Evolutionary conservation across 37 sponge, comb jelly and placozoan species (phyloP), one percentile per base, ranked within the genome.

Genomic region (Amphimedon queenslandica): DNA sequence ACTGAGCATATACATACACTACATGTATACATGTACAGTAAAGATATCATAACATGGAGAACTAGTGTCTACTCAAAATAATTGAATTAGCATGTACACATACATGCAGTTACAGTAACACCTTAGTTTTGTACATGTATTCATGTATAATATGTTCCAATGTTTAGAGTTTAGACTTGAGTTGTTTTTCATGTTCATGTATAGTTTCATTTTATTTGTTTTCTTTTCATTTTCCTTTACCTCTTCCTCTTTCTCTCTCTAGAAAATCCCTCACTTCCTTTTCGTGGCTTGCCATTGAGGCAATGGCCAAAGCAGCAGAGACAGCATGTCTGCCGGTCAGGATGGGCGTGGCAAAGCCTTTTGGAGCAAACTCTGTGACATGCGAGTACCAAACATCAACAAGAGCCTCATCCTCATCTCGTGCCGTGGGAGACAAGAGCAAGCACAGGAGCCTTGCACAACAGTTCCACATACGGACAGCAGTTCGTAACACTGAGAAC

Each of bases 331-430:
- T 74, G 1, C 92, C 92, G 13, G 88, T 91, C 5, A 61, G 84
- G 1, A 57, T 75, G 6, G 88, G 92, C 11, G 34, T 86, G 8
- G 40, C 88, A 38, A 91, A 91, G 58, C 92, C 92, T 2, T 69
- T 85, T 29, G 79, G 82, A 25, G 86, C 86, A 10, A 73, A 72
- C 60, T 85, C 92, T 35, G 87, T 91, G 6, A 47, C 71, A 31
- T 39, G 77, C 1, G 86, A 91, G 38, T 87, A 83, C 69, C 76
- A 77, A 42, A 67, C 55, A 42, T 40, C 47, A 27, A 34, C 35
- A 35, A 41, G 25, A 0, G 33, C 6, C 4, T 64, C 71, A 6
- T 34, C 61, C 16, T 31, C 16, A 2, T 64, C 21, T 8, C 8
- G 32, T 4, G 53, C 53, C 8, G 72, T 5, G 40, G 36, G 1